Evolutionary conservation across 2,797 vertebrate species (phyloP).

Genomic region (Nasua narica): DNA sequence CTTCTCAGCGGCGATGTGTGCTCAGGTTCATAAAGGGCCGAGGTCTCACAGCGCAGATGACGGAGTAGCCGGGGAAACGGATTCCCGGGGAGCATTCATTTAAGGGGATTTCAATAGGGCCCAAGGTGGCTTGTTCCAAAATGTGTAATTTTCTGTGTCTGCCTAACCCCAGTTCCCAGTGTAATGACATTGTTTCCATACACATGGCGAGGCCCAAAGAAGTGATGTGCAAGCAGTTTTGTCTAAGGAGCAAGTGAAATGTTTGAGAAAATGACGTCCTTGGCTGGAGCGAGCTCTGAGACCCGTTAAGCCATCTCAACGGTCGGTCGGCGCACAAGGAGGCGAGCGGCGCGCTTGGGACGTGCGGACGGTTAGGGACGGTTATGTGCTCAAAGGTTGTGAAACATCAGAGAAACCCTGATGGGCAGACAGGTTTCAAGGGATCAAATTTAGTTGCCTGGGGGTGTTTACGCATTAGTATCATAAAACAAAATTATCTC

Average conservation of each 20-base stretch:
- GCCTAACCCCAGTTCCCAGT: constrained; percentile 70
- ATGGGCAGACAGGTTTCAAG: not conserved
- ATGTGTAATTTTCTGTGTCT: constrained; percentile 71
- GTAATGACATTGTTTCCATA: constrained; percentile 41
- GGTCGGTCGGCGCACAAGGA: fast-evolving
- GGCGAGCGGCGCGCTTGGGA: fast-evolving
- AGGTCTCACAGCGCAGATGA: constrained; percentile 77
- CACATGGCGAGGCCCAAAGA: constrained; percentile 34
- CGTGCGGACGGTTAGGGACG: too few relatives aligned
- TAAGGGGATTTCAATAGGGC: constrained; percentile 81
- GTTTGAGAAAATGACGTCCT: not conserved
- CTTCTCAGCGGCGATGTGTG: constrained; percentile 78
- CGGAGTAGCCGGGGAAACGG: constrained; percentile 80
- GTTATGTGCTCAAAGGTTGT: fast-evolving
- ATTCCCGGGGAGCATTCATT: constrained; percentile 72
- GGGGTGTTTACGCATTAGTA: not conserved
- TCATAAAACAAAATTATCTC: not conserved
- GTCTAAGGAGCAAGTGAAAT: not conserved
- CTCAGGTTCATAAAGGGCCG: constrained; percentile 78
- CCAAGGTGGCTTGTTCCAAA: constrained; percentile 71
- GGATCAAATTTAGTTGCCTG: not conserved
- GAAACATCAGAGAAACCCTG: fast-evolving
- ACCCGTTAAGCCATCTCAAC: not conserved
- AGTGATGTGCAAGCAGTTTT: not conserved
- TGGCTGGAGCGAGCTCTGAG: fast-evolving